These are phyloP conservation scores for Gymnocypris eckloni DNA, from an alignment of 2,797 vertebrate species.

Conservation along the genomic window DNA sequence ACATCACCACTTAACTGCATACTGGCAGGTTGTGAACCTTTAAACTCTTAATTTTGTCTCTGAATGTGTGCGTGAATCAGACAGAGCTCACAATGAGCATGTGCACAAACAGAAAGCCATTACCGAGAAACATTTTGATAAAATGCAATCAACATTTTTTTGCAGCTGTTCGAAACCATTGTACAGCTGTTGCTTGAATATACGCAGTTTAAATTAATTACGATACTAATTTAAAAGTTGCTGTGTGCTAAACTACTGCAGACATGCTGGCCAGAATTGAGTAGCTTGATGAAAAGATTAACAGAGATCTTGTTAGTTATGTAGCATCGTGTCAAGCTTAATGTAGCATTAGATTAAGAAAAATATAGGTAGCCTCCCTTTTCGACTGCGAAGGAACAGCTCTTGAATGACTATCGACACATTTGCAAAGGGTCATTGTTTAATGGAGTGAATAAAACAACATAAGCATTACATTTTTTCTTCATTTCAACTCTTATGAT, in stretches of 20 bases:
- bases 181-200: conserved; percentile 33
- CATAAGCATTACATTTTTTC: background rate
- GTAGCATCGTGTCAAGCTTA: conserved; percentile 7
- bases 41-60: conserved; percentile 7
- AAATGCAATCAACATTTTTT: conserved; percentile 28
- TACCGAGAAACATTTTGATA: conserved; percentile 26
- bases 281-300: conserved; percentile 41
- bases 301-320: conserved; percentile 4
- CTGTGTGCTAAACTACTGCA: conserved; percentile 19
- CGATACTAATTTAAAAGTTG: conserved; percentile 30
- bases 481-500: background rate
- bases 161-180: conserved; percentile 33
- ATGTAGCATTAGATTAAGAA: conserved; percentile 25
- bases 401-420: conserved; percentile 9
- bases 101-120: background rate
- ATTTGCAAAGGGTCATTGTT: background rate
- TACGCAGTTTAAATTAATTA: conserved; percentile 34
- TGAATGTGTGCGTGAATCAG: background rate
- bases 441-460: background rate
- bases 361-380: background rate
- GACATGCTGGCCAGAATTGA: conserved; percentile 10
- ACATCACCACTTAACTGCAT: background rate
- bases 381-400: background rate
- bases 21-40: background rate
- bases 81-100: background rate